These are phyloP conservation scores for Drosophila neotestacea DNA, from an alignment of 2,888 invertebrate species.

Conservation along the genomic window DNA sequence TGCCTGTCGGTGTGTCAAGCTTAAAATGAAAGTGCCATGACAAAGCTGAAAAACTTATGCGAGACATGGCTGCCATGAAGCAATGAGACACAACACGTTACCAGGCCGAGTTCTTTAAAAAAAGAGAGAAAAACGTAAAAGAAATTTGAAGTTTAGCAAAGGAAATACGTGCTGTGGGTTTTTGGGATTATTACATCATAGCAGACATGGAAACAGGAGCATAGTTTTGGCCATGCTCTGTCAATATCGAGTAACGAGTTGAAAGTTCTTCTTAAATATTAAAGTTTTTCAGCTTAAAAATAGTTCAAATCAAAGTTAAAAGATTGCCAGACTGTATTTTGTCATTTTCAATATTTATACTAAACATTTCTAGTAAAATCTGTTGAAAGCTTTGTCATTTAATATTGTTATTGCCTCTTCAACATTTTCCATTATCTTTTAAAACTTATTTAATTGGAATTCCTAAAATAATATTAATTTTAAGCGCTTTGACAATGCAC, in stretches of 20 bases:
- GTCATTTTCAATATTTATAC: not conserved
- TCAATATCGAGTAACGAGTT: slow-evolving; percentile 7
- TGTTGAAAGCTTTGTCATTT: no score
- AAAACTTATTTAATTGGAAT: slow-evolving; percentile 6
- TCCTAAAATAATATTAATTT: slow-evolving; percentile 9
- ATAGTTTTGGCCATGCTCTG: slow-evolving; percentile 1
- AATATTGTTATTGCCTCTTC: no score
- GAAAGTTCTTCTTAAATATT: not conserved
- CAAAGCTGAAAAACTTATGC: slow-evolving; percentile 72
- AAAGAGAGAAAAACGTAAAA: slow-evolving; percentile 5
- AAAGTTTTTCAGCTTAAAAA: not conserved
- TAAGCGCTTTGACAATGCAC: slow-evolving; percentile 2
- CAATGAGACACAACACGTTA: slow-evolving; percentile 45
- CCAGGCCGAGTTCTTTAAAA: slow-evolving; percentile 2
- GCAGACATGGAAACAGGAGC: slow-evolving; percentile 5
- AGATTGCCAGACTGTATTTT: no score
- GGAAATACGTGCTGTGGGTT: slow-evolving; percentile 64
- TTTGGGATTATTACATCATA: slow-evolving; percentile 29
- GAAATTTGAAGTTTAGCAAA: slow-evolving; percentile 52
- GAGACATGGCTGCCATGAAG: slow-evolving; percentile 44
- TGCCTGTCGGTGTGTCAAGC: slow-evolving; percentile 29
- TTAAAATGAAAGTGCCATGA: slow-evolving; percentile 80
- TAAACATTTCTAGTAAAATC: no score
- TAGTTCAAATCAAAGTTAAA: not conserved
- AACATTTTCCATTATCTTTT: not conserved